Base-by-base conservation (phyloP, 2,888 invertebrate genomes). In the Hirtodrosophila duncani region DNA sequence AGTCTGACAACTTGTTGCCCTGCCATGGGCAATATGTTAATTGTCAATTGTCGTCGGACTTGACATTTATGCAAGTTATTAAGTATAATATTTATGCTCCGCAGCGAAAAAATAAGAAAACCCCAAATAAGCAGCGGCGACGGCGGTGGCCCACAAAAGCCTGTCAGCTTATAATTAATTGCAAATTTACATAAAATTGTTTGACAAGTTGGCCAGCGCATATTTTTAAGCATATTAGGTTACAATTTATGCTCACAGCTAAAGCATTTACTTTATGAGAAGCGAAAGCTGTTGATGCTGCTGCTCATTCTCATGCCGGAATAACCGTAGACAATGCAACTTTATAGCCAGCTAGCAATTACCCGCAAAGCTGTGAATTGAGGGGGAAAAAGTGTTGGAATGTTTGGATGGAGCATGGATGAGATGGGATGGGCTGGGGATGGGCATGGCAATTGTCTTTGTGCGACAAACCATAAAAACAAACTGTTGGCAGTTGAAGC, bases 201-300 rank as follows among this genome's bases (percentile, higher is more conserved):
- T 29, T 24, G 42, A 46, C 20, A 43, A 34, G 23, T 44, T 20
- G 41, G 24, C 21, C n/a, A 18, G 39, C 8, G 16, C 7, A 30
- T 49, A 61, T 50, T 57, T 57, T 52, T 39, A 33, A 24, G 55
- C 48, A 45, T 61, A 61, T 64, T 61, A 56, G 60, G 61, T 55
- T 61, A 51, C 63, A 71, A 75, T 71, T 72, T 68, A 60, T 63
- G 72, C 63, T 77, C 46, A 38, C 50, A 75, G 75, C 75, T 64
- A 69, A 72, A 77, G n/a, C 62, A 63, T 77, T 72, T 67, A 64
- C 57, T 72, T 77, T 62, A 69, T 50, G n/a, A n/a, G n/a, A n/a
- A n/a, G n/a, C n/a, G n/a, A n/a, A n/a, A n/a, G n/a, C n/a, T n/a
- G n/a, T n/a, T n/a, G n/a, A n/a, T n/a, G n/a, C n/a, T n/a, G 64